These are phyloP conservation scores for Diceros bicornis DNA, from an alignment of 2,797 vertebrate genomes.

Conservation along the genomic window DNA sequence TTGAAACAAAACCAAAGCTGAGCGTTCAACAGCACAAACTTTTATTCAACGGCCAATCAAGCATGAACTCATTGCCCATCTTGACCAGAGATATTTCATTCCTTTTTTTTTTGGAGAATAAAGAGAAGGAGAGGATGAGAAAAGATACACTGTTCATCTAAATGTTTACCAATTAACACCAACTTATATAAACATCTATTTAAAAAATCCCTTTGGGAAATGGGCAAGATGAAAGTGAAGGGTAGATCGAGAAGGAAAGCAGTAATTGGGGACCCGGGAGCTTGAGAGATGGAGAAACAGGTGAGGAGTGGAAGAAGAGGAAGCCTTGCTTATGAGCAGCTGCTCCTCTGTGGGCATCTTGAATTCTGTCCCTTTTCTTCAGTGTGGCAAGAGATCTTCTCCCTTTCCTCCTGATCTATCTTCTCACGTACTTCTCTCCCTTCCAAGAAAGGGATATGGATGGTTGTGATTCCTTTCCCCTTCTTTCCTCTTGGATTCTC, in stretches of 20 bases:
- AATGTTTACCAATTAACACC: not conserved
- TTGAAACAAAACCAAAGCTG: too few relatives aligned
- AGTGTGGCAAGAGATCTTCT: not conserved
- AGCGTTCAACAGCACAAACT: too few relatives aligned
- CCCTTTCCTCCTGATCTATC: too few relatives aligned
- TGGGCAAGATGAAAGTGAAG: not conserved
- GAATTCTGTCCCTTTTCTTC: not conserved
- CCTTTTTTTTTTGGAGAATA: slow-evolving; percentile 42
- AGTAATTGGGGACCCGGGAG: not conserved
- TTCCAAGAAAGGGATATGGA: not conserved
- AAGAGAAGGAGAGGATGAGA: not conserved
- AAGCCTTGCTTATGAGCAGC: not conserved
- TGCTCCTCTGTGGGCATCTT: not conserved
- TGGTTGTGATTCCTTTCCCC: not conserved
- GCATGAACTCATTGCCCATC: not conserved
- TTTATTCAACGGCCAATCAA: too few relatives aligned
- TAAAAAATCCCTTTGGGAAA: slow-evolving; percentile 4
- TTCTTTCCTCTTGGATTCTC: not conserved
- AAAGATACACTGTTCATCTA: not conserved
- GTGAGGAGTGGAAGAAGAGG: not conserved
- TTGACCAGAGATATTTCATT: not conserved
- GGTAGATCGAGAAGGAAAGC: not conserved
- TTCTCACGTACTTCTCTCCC: not conserved
- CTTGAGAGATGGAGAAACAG: not conserved
- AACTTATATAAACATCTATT: not conserved